Conservation (phyloP, 1,140 invertebrate species). For the Drosophila lacertosa region DNA sequence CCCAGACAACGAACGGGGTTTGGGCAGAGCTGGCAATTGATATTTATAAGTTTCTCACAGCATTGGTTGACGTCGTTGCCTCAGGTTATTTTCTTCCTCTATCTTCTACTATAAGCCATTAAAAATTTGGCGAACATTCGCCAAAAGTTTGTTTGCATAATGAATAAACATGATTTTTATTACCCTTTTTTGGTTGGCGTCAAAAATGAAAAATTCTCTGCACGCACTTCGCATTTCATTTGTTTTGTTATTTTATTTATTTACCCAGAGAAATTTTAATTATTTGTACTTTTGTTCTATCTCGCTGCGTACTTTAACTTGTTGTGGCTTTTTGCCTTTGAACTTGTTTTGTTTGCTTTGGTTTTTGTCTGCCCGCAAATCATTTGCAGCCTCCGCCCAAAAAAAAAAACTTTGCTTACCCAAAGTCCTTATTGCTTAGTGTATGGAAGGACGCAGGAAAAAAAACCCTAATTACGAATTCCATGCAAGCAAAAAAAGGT, state of each 20-base stretch:
- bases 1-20: slow-evolving; percentile 8
- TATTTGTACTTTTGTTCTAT: slow-evolving; percentile 32
- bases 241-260: slow-evolving; percentile 10
- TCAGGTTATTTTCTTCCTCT: slow-evolving; percentile 8
- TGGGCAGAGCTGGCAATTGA: slow-evolving; percentile 32
- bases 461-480: slow-evolving; percentile 67
- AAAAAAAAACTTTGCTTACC: not conserved
- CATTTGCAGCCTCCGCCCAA: not conserved
- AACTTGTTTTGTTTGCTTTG: slow-evolving; percentile 38
- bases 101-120: slow-evolving; percentile 55
- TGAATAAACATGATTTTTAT: slow-evolving; percentile 14
- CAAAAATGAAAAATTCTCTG: not conserved
- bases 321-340: slow-evolving; percentile 6
- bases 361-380: slow-evolving; percentile 15
- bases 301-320: not conserved
- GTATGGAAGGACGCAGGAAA: no score
- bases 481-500: slow-evolving; percentile 37
- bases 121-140: slow-evolving; percentile 47
- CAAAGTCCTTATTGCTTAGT: not conserved
- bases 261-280: slow-evolving; percentile 39
- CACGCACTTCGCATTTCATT: slow-evolving; percentile 31
- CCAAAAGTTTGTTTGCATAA: slow-evolving; percentile 9
- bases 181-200: slow-evolving; percentile 8
- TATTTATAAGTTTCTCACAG: slow-evolving; percentile 65
- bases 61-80: slow-evolving; percentile 44